Evolutionary conservation across 2,113 vertebrate genomes (phyloP).

Genomic region (Galbula dea): DNA sequence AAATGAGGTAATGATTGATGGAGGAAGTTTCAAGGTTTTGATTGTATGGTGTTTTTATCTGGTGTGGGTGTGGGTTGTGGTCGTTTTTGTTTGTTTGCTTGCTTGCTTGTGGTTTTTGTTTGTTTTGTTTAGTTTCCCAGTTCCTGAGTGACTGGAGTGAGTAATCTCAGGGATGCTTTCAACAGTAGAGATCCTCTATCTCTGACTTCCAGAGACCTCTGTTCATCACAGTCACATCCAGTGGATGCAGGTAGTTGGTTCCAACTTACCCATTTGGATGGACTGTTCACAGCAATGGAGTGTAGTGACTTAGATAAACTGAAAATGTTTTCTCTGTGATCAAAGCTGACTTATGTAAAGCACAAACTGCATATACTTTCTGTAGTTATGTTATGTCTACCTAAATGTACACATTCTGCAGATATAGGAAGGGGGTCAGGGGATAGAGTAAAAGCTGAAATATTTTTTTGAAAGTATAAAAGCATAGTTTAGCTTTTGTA

Average conservation of each 20-base stretch:
- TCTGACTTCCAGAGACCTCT: background rate
- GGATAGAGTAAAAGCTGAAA: background rate
- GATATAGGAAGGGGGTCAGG: background rate
- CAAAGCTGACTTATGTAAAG: background rate
- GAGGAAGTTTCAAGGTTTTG: background rate
- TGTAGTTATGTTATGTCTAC: background rate
- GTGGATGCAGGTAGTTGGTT: background rate
- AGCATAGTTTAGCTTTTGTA: background rate
- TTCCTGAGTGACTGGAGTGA: background rate
- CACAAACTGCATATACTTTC: background rate
- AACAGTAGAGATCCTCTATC: background rate
- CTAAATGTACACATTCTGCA: background rate
- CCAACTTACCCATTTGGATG: background rate
- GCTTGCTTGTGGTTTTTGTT: background rate
- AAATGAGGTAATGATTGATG: background rate
- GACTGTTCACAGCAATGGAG: background rate
- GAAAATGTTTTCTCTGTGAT: background rate
- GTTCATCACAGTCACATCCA: background rate
- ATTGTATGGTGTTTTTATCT: background rate
- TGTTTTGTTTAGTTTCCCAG: background rate
- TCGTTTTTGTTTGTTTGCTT: background rate
- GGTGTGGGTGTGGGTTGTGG: background rate
- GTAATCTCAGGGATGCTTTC: background rate
- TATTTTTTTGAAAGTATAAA: background rate
- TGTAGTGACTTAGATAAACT: background rate